Percentiles rank a stretch among this genome's conserved stretches.
These are phyloP conservation scores for Myopa testacea DNA, from an alignment of 2,888 invertebrate species.

Conservation along the genomic window DNA sequence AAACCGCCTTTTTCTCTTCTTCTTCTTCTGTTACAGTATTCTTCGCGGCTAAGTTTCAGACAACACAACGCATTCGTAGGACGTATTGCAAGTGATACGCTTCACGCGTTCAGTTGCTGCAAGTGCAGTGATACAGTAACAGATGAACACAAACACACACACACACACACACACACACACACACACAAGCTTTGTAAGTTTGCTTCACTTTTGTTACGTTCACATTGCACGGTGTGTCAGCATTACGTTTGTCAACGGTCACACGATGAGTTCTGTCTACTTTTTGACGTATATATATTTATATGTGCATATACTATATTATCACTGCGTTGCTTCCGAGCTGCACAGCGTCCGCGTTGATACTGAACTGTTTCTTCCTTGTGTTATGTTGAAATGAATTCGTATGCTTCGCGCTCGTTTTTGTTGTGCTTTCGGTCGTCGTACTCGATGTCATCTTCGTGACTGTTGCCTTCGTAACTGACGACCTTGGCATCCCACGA, in stretches of 20 bases:
- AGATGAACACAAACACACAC: no score
- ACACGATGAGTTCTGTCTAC: no score
- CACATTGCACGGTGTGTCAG: no score
- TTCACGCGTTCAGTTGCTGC: not conserved
- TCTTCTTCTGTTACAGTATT: no score
- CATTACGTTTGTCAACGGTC: no score
- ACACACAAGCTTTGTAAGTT: no score
- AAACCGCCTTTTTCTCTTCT: not conserved
- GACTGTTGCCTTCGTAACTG: not conserved
- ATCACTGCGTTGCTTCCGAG: constrained; percentile 14
- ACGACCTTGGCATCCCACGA: constrained; percentile 1
- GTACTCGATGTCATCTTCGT: constrained; percentile 5
- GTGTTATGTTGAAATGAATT: not conserved
- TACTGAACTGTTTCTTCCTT: constrained; percentile 28
- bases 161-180: no score
- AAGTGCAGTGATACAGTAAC: no score
- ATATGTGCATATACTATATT: no score
- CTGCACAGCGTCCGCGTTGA: constrained; percentile 31
- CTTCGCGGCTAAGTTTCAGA: not conserved
- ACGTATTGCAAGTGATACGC: not conserved
- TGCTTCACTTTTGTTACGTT: no score
- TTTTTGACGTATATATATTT: not conserved
- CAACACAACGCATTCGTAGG: not conserved
- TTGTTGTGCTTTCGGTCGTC: not conserved
- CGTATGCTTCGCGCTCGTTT: constrained; percentile 3